Evolutionary conservation across 2,888 invertebrate species (phyloP), one percentile per base, ranked within the genome.

Genomic region (Amaurobius ferox): DNA sequence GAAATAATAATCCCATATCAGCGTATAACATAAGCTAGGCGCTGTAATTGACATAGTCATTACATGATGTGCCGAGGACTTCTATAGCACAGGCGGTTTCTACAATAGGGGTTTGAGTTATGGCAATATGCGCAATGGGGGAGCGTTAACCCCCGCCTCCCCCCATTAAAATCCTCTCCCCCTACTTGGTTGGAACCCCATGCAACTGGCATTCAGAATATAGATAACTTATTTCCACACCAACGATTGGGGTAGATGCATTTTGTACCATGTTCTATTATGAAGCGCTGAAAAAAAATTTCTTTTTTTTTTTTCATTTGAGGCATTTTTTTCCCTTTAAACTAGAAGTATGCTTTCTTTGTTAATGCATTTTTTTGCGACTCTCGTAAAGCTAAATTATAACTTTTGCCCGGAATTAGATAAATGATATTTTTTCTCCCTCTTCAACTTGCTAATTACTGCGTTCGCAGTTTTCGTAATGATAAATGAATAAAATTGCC

Each of bases 21-120:
- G 64, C 71, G 71, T 61, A 71, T 77, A 83, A 86, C 85, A 86
- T 86, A 79, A 86, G 78, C 78, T 78, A 73, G 72, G 39, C 73
- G 67, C 85, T 79, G 85, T 79, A 86, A 86, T 79, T 86, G 85
- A 86, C 85, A 86, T 86, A 78, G 85, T 86, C 78, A 86, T 86
- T 86, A 86, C 85, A 79, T 73, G 85, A 85, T 76, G 66, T 72
- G 77, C 66, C 77, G 40, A 48, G 72, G 77, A 66, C 77, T 61
- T 71, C 71, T 71, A 39, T 26, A 39, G 72, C n/a, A 66, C 77
- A 39, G n/a, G 64, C 62, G 76, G 80, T 71, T 62, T 77, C 72
- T 71, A 85, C 77, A 77, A 85, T 77, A 72, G 83, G 30, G 76
- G 83, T 64, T 61, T 85, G 83, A 85, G 83, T 85, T 85, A 85